Percentiles rank a stretch among this genome's conserved stretches.
phyloP scores from a whole-genome alignment of 2,797 vertebrate species.

The Manis crassicaudata region DNA sequence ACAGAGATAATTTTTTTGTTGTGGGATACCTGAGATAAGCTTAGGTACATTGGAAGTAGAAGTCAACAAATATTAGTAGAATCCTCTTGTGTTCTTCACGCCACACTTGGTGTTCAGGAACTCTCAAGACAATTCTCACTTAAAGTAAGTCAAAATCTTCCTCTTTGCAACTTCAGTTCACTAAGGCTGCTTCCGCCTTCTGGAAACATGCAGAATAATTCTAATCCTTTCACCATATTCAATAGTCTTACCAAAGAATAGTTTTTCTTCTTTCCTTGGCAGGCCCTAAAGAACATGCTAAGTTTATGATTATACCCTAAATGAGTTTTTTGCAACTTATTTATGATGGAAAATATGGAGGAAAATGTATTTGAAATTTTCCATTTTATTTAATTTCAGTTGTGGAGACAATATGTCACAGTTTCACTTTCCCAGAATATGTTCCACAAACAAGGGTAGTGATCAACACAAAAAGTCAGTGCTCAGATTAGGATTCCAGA shows the following conservation, averaged over 20 bases:
- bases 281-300: neutral
- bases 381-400: neutral
- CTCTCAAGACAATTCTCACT: neutral
- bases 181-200: neutral
- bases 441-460: neutral
- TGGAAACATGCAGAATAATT: neutral
- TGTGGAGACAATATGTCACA: neutral
- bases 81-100: neutral
- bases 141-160: neutral
- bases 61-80: neutral
- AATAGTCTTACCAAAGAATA: neutral
- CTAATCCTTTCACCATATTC: neutral
- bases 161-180: neutral
- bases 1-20: neutral
- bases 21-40: neutral
- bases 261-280: neutral
- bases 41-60: neutral
- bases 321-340: neutral
- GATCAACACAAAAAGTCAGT: neutral
- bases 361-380: constrained; percentile 20
- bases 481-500: neutral
- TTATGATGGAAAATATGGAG: neutral
- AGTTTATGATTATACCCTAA: neutral
- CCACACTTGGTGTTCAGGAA: neutral
- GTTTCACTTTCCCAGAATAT: neutral